Evolutionary conservation across 1,140 invertebrate genomes (phyloP), one percentile per base, ranked within the genome.

Genomic region (Tetraneura akinire): DNA sequence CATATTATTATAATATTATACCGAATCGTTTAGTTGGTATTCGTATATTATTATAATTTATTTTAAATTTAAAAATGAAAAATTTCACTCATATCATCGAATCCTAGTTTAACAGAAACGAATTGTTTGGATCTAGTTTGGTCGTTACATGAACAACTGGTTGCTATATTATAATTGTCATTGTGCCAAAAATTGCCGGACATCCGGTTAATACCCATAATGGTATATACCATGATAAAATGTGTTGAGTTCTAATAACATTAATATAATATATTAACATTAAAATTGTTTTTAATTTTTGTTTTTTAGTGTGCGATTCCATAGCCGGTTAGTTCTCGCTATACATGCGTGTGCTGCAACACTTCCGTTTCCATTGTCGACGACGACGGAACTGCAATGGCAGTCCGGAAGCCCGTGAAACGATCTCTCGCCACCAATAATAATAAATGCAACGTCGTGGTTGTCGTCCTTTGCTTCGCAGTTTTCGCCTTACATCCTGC

Each of bases 281-380:
- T 23, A 45, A 57, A 62, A 37, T 37, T n/a, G 37, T 2, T 42
- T n/a, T 47, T 47, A n/a, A n/a, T 32, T n/a, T 49, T 68, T 76
- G n/a, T 37, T 18, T 76, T 78, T 62, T 55, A 78, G 74, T 60
- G 55, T 60, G 55, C 16, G 74, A 57, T 78, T 78, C 74, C 74
- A 45, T 11, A 57, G 73, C 73, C 74, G 55, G 74, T 78, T 78
- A 78, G 74, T 78, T 62, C 55, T 78, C 74, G 13, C 37, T 78
- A 37, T 37, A 78, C 74, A 78, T 78, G 74, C 74, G 74, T 78
- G 55, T 78, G 74, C 37, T 62, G 74, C 74, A 21, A 62, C 74
- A 78, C 55, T 78, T 47, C 74, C 74, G 74, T 78, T 78, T n/a
- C 53, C 37, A 78, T 78, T 60, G 55, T 51, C 74, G 74, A 55